Conservation (phyloP, 1,140 invertebrate species). For the Drosophila arawakana region DNA sequence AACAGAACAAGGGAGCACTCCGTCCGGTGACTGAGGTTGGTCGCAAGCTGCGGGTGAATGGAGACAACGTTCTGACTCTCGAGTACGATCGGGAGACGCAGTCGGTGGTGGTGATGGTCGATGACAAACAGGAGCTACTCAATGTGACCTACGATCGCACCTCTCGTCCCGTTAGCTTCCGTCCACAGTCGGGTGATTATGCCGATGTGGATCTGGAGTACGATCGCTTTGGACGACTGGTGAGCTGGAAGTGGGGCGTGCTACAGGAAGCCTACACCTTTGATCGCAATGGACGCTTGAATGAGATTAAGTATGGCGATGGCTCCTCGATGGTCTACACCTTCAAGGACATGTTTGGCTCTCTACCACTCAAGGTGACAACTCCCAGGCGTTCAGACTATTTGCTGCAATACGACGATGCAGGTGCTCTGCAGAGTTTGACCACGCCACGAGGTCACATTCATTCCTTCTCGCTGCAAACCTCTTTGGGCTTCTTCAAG, state of each 20-base stretch:
- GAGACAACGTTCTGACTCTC: constrained; percentile 94
- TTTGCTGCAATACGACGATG: constrained; percentile 95
- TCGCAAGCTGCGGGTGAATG: constrained; percentile 93
- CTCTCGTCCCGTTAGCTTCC: constrained; percentile 95
- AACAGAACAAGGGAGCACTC: constrained; percentile 86
- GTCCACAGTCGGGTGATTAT: constrained; percentile 93
- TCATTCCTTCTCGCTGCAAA: constrained; percentile 95
- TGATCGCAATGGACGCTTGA: constrained; percentile 93
- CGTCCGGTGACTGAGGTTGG: constrained; percentile 92
- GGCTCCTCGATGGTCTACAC: constrained; percentile 93
- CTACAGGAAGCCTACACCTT: constrained; percentile 95
- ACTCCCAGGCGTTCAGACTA: constrained; percentile 96
- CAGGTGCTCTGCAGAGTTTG: constrained; percentile 94
- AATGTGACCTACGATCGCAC: constrained; percentile 96
- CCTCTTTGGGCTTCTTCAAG: constrained; percentile 96
- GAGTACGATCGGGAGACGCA: constrained; percentile 96
- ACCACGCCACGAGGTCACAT: constrained; percentile 97
- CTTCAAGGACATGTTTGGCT: constrained; percentile 95
- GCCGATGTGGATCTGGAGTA: constrained; percentile 96
- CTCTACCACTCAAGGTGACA: constrained; percentile 94
- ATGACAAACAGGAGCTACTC: constrained; percentile 94
- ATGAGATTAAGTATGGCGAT: constrained; percentile 95
- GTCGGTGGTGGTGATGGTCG: constrained; percentile 95
- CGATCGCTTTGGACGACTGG: constrained; percentile 95
- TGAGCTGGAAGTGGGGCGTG: constrained; percentile 96